A percentile compares a stretch with the other conserved stretches of the same genome.
These are phyloP conservation scores for Julus scanicus DNA, from an alignment of 2,888 invertebrate species.

Conservation along the genomic window DNA sequence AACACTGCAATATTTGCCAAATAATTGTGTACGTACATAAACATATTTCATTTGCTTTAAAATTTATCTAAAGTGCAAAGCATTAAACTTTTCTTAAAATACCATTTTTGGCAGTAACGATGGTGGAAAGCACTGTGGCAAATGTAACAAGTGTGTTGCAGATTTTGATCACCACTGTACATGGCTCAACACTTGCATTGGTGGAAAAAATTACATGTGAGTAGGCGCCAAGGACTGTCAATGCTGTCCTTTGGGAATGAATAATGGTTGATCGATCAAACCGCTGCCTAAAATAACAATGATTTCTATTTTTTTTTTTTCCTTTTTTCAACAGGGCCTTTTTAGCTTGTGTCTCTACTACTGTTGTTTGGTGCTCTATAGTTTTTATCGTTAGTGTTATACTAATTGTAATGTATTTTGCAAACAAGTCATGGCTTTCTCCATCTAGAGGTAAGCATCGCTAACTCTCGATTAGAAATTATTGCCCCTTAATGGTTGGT, in stretches of 20 bases:
- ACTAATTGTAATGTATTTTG: constrained; percentile 57
- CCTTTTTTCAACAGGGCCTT: constrained; percentile 37
- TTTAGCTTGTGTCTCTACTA: constrained; percentile 52
- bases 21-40: constrained; percentile 50
- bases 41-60: background rate
- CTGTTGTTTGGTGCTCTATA: constrained; percentile 53
- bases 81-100: background rate
- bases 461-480: background rate
- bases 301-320: background rate
- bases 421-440: constrained; percentile 57
- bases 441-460: constrained; percentile 51
- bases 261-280: background rate
- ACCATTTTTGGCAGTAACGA: constrained; percentile 61
- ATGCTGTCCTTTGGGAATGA: background rate
- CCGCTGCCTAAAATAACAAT: background rate
- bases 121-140: constrained; percentile 86
- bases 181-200: constrained; percentile 98
- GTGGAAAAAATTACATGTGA: constrained; percentile 81
- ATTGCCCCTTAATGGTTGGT: background rate
- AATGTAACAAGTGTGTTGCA: constrained; percentile 96
- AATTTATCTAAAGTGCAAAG: no score
- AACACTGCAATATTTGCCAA: constrained; percentile 87
- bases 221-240: background rate
- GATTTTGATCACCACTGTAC: constrained; percentile 98
- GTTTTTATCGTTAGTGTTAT: constrained; percentile 52